phyloP scores from a whole-genome alignment of 2,113 vertebrate species.

The Salvelinus fontinalis region DNA sequence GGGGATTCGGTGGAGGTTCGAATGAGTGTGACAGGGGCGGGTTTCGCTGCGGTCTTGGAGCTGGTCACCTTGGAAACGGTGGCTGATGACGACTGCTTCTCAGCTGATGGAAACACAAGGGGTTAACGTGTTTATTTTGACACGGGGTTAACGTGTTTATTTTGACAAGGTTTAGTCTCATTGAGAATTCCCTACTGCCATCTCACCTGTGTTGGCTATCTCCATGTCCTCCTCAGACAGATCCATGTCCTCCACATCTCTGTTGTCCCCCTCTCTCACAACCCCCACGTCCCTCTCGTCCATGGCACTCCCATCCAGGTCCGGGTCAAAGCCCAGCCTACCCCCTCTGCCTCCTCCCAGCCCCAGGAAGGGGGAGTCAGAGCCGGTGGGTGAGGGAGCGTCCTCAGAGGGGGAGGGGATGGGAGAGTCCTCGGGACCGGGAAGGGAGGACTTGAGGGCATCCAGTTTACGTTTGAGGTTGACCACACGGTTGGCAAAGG shows the following conservation, averaged over 20 bases:
- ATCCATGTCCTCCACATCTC: constrained; percentile 94
- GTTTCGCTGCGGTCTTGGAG: constrained; percentile 48
- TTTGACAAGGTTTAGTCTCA: no score
- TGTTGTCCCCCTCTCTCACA: constrained; percentile 71
- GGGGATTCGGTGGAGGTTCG: constrained; percentile 40
- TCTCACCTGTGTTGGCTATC: constrained; percentile 72
- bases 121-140: no score
- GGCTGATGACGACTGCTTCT: constrained; percentile 58
- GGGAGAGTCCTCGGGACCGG: constrained; percentile 90
- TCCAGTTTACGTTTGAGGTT: constrained; percentile 95
- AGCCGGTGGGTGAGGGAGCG: constrained; percentile 91
- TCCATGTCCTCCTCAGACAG: constrained; percentile 93
- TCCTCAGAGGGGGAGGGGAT: constrained; percentile 93
- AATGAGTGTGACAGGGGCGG: constrained; percentile 33
- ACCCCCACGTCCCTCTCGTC: constrained; percentile 57
- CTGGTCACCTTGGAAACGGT: constrained; percentile 59
- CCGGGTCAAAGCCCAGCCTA: constrained; percentile 52
- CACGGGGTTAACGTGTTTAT: no score
- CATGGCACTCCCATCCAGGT: constrained; percentile 70
- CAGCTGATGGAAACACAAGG: constrained; percentile 65
- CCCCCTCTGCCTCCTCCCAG: constrained; percentile 71
- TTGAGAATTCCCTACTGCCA: not conserved
- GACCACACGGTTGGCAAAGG: constrained; percentile 92
- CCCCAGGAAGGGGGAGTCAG: constrained; percentile 88
- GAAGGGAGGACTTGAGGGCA: constrained; percentile 89